A percentile compares a stretch with the other conserved stretches of the same genome.
phyloP scores from a whole-genome alignment of 1,140 invertebrate genomes.

The Paramacrobiotus metropolitanus region DNA sequence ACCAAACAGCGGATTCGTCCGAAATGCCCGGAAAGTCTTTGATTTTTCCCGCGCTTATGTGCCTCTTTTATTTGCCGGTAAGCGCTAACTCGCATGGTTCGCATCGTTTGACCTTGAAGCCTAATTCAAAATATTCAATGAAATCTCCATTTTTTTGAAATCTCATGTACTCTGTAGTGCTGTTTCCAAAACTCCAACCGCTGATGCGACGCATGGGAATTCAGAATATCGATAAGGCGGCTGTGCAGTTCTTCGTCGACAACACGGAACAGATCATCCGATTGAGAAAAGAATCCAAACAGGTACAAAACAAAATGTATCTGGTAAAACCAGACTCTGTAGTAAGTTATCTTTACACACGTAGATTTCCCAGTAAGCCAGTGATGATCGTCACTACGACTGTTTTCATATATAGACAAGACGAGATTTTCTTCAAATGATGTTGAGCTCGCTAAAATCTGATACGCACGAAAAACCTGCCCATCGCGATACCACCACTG shows the following conservation, averaged over 20 bases:
- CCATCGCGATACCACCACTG: background rate
- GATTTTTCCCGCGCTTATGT: background rate
- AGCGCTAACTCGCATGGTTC: no score
- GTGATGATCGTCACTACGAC: no score
- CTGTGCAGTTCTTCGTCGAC: background rate
- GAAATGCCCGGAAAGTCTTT: constrained; percentile 13
- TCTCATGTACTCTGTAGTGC: background rate
- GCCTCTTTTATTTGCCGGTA: background rate
- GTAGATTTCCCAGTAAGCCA: no score
- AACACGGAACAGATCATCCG: background rate
- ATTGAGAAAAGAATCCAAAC: background rate
- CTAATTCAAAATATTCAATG: no score
- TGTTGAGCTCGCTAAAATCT: no score
- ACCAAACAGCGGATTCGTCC: constrained; percentile 17
- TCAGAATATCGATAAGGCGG: background rate
- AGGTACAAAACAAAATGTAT: background rate
- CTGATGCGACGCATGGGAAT: background rate
- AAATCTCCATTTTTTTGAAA: background rate
- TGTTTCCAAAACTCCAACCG: background rate
- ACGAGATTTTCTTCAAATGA: no score
- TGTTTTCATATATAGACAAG: background rate
- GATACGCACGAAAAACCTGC: no score
- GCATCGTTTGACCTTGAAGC: background rate
- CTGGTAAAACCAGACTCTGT: background rate
- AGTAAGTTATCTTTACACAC: background rate